Evolutionary conservation across 2,888 invertebrate genomes (phyloP).

Genomic region (Drosophila dives): DNA sequence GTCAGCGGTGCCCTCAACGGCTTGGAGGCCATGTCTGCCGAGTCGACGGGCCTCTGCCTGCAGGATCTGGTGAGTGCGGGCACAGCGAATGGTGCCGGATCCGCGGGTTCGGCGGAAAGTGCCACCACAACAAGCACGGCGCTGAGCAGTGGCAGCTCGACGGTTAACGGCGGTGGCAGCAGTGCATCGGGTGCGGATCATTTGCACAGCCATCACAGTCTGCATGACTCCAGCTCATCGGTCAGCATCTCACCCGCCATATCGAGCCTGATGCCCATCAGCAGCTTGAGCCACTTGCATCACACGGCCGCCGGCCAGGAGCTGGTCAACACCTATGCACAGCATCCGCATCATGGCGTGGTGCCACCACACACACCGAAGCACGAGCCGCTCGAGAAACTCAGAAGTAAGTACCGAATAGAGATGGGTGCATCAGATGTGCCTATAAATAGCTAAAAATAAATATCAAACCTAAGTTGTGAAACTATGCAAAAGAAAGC

Average conservation of each 20-base stretch:
- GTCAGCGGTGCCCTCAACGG: constrained; percentile 79
- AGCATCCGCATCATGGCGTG: constrained; percentile 87
- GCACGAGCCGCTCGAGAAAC: constrained; percentile 90
- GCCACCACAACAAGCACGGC: constrained; percentile 81
- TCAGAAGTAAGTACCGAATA: constrained; percentile 87
- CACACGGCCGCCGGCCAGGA: constrained; percentile 84
- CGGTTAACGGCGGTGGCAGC: constrained; percentile 81
- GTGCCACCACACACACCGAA: constrained; percentile 87
- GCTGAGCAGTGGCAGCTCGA: constrained; percentile 82
- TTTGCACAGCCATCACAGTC: constrained; percentile 85
- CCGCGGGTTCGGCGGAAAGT: constrained; percentile 81
- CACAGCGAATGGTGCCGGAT: constrained; percentile 84
- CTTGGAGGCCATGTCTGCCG: constrained; percentile 86
- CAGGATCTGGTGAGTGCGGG: constrained; percentile 89
- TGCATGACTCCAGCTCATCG: constrained; percentile 86
- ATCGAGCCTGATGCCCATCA: constrained; percentile 86
- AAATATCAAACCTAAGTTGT: background rate
- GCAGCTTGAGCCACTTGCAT: constrained; percentile 84
- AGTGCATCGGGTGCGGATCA: constrained; percentile 75
- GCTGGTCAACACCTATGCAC: constrained; percentile 85
- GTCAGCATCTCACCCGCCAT: constrained; percentile 87
- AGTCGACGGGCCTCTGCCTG: constrained; percentile 88
- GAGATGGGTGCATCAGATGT: constrained; percentile 19
- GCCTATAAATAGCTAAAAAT: background rate
- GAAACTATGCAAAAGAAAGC: background rate